A percentile compares a stretch with the other conserved stretches of the same genome.
Conservation (phyloP, 2,888 invertebrate species). For the Allygus modestus region DNA sequence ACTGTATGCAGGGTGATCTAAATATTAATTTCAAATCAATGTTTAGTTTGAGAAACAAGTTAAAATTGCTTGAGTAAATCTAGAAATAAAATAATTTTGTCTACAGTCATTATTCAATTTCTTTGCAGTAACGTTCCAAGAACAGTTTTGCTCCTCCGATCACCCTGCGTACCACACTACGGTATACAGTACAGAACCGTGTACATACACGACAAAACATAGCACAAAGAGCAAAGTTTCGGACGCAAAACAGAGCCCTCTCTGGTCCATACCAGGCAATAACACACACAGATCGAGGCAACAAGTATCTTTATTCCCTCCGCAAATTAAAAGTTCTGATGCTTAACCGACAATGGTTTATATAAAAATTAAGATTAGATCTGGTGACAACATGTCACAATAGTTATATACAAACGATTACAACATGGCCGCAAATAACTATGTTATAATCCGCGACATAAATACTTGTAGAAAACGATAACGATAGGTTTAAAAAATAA, state of each 20-base stretch:
- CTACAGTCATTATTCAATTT: no score
- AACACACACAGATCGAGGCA: slow-evolving; percentile 70
- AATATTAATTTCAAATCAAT: not conserved
- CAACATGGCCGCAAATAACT: slow-evolving; percentile 25
- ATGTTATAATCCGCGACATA: slow-evolving; percentile 37
- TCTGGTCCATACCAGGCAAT: slow-evolving; percentile 75
- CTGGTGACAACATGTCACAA: slow-evolving; percentile 63
- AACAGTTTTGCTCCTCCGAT: no score
- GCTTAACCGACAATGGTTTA: slow-evolving; percentile 46
- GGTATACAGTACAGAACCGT: slow-evolving; percentile 29
- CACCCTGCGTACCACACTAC: slow-evolving; percentile 14
- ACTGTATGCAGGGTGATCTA: not conserved
- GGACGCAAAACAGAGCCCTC: slow-evolving; percentile 80
- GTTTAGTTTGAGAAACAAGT: no score
- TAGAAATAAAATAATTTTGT: no score
- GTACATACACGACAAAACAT: slow-evolving; percentile 45
- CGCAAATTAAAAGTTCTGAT: slow-evolving; percentile 15
- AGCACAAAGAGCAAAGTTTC: slow-evolving; percentile 75
- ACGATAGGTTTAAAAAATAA: slow-evolving; percentile 48
- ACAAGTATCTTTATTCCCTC: slow-evolving; percentile 65
- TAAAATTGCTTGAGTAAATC: no score
- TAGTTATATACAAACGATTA: slow-evolving; percentile 60
- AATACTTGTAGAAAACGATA: slow-evolving; percentile 57
- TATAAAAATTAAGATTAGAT: slow-evolving; percentile 63
- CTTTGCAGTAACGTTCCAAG: no score